Conservation (phyloP, 2,113 vertebrate genomes). For the Herpetotheres cachinnans region DNA sequence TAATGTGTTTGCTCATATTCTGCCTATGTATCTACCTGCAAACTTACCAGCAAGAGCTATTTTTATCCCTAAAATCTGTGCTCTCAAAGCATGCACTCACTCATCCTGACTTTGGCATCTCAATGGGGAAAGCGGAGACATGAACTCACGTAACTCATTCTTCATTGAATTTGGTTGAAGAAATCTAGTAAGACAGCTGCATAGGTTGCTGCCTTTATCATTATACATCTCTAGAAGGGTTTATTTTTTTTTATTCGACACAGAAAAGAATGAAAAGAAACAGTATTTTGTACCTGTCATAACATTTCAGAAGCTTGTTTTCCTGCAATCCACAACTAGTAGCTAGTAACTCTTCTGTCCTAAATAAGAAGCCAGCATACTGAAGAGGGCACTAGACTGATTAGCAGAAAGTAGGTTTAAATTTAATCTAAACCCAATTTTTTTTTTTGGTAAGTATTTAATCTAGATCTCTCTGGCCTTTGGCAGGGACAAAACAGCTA, state of each 20-base stretch:
- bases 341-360: neutral
- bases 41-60: neutral
- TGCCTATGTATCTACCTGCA: neutral
- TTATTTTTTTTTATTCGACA: neutral
- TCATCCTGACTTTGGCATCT: neutral
- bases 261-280: neutral
- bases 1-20: neutral
- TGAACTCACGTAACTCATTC: neutral
- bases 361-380: neutral
- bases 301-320: neutral
- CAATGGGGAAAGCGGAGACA: neutral
- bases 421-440: neutral
- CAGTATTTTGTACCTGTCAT: neutral
- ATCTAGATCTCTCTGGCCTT: neutral
- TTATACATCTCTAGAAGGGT: neutral
- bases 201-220: neutral
- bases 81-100: neutral
- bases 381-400: neutral
- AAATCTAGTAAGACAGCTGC: neutral
- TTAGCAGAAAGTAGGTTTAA: neutral
- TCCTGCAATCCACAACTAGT: neutral
- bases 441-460: neutral
- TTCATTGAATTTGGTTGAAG: neutral
- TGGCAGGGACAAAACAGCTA: neutral
- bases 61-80: neutral